Conservation (phyloP, 2,113 vertebrate species). For the Cephalopholis sonnerati region DNA sequence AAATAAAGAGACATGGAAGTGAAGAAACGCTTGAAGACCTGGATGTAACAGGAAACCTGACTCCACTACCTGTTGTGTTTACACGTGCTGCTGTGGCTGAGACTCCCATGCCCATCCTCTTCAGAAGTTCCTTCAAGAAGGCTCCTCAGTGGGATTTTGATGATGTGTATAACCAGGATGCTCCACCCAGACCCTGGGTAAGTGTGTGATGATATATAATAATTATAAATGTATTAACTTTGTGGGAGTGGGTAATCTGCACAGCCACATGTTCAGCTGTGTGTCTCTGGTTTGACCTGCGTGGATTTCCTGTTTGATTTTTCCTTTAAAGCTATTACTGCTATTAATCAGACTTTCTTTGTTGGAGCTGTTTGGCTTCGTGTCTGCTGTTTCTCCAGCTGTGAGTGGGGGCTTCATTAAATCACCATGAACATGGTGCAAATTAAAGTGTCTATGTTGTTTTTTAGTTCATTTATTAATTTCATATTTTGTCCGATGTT, state of each 20-base stretch:
- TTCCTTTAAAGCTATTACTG: not conserved
- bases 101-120: constrained; percentile 64
- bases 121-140: constrained; percentile 42
- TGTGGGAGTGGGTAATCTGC: not conserved
- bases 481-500: not conserved
- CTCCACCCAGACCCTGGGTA: constrained; percentile 60
- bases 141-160: constrained; percentile 81
- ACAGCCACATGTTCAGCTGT: not conserved
- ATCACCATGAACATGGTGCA: not conserved
- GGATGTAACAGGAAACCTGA: not conserved
- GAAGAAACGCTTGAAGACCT: not conserved
- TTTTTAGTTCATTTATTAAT: not conserved
- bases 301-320: not conserved
- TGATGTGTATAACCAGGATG: constrained; percentile 70
- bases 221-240: rapidly evolving
- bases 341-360: not conserved
- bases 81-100: not conserved
- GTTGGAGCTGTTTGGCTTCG: not conserved
- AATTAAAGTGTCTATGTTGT: not conserved
- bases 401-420: not conserved
- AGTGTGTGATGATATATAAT: constrained; percentile 18
- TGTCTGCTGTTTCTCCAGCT: not conserved
- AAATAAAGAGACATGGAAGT: not conserved
- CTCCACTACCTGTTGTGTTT: too few relatives aligned
- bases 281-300: not conserved